Evolutionary conservation across 2,888 invertebrate species (phyloP), one percentile per base, ranked within the genome.

Genomic region (Drosophila multiciliata): DNA sequence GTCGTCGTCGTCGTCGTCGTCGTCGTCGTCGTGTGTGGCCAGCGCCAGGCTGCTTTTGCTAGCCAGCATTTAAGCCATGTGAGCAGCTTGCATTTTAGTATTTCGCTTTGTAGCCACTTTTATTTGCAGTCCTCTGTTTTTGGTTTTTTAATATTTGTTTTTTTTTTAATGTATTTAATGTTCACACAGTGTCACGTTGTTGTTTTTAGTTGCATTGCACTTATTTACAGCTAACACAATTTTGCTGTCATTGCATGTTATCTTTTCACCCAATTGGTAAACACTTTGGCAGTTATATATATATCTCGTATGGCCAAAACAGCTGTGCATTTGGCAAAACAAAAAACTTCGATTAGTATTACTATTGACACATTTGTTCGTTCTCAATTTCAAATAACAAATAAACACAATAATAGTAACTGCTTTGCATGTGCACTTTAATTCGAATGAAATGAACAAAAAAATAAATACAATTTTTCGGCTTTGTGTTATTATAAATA

Each of bases 131-230:
- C 63, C 52, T 66, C 71, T 66, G 61, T 35, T 20, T 55, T 9
- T 66, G 29, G 29, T 67, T 57, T 61, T 69, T 40, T 52, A 52
- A 29, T 29, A 29, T 58, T 42, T 58, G n/a, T 40, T 50, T 54
- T 55, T 62, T 66, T 68, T 69, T 63, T 72, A 75, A 66, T 83
- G 70, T 83, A 73, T 82, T 85, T 82, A 80, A 72, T 86, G 87
- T 86, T 88, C 89, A 73, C 85, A 86, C 88, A 80, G 82, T 80
- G 88, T 86, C 82, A 83, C 84, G 82, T 70, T 80, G 80, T 80
- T 82, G 49, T 82, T 83, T 83, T 82, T 71, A 70, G 77, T 78
- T 58, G 55, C 64, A 71, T 64, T 75, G 75, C 82, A 81, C 64
- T 83, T 80, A 81, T 81, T 87, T 84, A 71, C 73, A 71, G 72